Evolutionary conservation across 2,113 vertebrate species (phyloP).

Genomic region (Electrona antarctica): DNA sequence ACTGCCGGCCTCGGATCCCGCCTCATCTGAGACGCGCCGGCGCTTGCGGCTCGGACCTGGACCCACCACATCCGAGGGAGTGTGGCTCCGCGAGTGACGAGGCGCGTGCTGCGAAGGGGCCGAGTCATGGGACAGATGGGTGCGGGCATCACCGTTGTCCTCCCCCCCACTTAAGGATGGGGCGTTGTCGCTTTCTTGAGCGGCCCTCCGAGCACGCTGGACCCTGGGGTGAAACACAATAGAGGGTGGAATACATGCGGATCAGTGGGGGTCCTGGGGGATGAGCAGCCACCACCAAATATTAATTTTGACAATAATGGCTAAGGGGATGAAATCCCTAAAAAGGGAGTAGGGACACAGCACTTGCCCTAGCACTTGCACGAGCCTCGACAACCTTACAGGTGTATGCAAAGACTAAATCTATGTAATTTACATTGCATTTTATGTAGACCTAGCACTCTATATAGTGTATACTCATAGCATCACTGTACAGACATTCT

Average conservation of each 20-base stretch:
- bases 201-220: slow-evolving; percentile 84
- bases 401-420: too few relatives aligned
- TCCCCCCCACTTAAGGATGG: slow-evolving; percentile 87
- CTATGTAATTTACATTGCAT: too few relatives aligned
- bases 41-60: slow-evolving; percentile 76
- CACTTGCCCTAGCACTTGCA: too few relatives aligned
- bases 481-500: too few relatives aligned
- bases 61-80: slow-evolving; percentile 73
- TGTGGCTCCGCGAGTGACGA: slow-evolving; percentile 23
- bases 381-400: too few relatives aligned
- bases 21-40: slow-evolving; percentile 79
- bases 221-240: slow-evolving; percentile 69
- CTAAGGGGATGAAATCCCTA: too few relatives aligned
- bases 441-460: too few relatives aligned
- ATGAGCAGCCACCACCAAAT: too few relatives aligned
- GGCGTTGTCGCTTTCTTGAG: slow-evolving; percentile 86
- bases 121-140: slow-evolving; percentile 81
- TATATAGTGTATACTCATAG: too few relatives aligned
- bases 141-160: slow-evolving; percentile 83
- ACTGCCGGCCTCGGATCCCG: slow-evolving; percentile 79
- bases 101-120: slow-evolving; percentile 70
- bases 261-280: neutral
- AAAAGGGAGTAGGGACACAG: too few relatives aligned
- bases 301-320: too few relatives aligned
- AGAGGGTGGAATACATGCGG: neutral